Evolutionary conservation across 2,113 vertebrate species (phyloP), one percentile per base, ranked within the genome.

Genomic region (Tyrannus savana): DNA sequence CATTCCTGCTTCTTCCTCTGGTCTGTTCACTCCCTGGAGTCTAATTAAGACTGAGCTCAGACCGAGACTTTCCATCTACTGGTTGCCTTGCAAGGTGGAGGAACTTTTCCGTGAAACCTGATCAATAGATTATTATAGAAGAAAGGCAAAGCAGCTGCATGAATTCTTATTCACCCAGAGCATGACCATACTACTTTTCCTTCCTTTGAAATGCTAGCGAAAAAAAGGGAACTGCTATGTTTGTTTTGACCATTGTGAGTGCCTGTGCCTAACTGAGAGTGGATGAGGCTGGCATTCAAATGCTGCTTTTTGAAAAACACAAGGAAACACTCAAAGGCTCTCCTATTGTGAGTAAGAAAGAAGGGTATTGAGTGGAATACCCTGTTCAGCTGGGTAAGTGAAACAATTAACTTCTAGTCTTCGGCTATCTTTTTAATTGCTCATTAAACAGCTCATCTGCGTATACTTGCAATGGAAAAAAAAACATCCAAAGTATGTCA

Each of bases 1-100:
- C 84, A 72, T 81, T 75, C 58, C 58, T 79, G 28, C 46, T 66
- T 90, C 67, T 83, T 89, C 31, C n/a, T 44, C 42, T 42, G 12
- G 18, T 50, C 63, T 5, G 0, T 90, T 92, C 64, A 18, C 33
- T 95, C 89, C 76, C 80, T 81, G 37, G 89, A 95, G 86, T 44
- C 87, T 81, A 95, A 96, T 94, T 92, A 96, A 27, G 10, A 33
- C 18, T 89, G 76, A 72, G 24, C 44, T 84, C 64, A 89, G 44
- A 44, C 42, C 0, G 1, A 86, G 60, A 49, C 41, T 89, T 89
- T 78, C 84, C 52, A 52, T 64, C 68, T 55, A 67, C 60, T 78
- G 52, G 18, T 52, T 81, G 55, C 28, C 69, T 81, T 64, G 59
- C 52, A 91, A 90, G 47, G 19, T 89, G 84, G 39, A 91, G 44